These are phyloP conservation scores for Lycaena phlaeas DNA, from an alignment of 2,888 invertebrate genomes.

Conservation along the genomic window DNA sequence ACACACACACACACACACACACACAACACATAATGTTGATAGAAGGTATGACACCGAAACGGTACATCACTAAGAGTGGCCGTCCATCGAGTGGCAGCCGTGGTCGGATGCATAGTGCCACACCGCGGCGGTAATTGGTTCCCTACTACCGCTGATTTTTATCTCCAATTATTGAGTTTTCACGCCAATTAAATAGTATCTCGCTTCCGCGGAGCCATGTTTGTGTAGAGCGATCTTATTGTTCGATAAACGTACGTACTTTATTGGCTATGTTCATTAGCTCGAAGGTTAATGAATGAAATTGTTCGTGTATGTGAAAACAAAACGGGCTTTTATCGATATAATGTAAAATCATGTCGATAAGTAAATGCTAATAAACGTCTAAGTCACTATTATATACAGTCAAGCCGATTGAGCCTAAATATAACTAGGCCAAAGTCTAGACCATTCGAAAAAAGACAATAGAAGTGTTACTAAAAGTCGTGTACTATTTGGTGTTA, in stretches of 20 bases:
- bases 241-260: constrained; percentile 26
- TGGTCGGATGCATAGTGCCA: constrained; percentile 47
- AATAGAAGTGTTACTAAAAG: too few species aligned
- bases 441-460: too few species aligned
- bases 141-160: constrained; percentile 56
- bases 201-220: constrained; percentile 52
- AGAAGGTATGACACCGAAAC: too few species aligned
- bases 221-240: constrained; percentile 31
- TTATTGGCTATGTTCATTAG: constrained; percentile 12
- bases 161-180: constrained; percentile 70
- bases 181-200: constrained; percentile 69
- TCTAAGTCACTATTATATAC: too few species aligned
- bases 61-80: constrained; percentile 28
- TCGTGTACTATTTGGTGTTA: too few species aligned
- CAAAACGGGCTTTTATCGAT: too few species aligned
- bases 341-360: too few species aligned
- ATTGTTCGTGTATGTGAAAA: neutral
- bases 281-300: constrained; percentile 5
- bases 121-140: constrained; percentile 61
- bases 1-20: too few species aligned
- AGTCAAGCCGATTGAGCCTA: too few species aligned
- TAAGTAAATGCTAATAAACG: too few species aligned
- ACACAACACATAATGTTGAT: too few species aligned
- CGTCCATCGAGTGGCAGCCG: constrained; percentile 29
- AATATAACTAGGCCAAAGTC: too few species aligned